Evolutionary conservation across 1,140 invertebrate species (phyloP).

Genomic region (Hyles vespertilio): DNA sequence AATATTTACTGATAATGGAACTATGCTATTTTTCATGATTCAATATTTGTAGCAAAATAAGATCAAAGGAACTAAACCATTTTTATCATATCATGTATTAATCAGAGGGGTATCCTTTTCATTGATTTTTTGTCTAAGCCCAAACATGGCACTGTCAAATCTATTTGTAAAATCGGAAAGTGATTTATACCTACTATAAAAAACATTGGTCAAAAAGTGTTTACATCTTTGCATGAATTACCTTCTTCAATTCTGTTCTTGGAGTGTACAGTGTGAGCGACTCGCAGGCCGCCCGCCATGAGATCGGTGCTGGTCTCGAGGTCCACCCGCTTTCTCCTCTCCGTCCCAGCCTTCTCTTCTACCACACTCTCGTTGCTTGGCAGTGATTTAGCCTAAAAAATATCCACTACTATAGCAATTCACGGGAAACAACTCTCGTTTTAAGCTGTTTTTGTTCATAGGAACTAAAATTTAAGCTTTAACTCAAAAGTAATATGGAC

Average conservation of each 20-base stretch:
- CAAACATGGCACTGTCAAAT: neutral
- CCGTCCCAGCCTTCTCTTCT: slow-evolving; percentile 60
- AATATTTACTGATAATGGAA: too few relatives aligned
- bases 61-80: too few relatives aligned
- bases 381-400: slow-evolving; percentile 55
- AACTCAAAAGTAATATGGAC: too few relatives aligned
- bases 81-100: too few relatives aligned
- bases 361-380: slow-evolving; percentile 65
- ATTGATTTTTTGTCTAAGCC: neutral
- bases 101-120: too few relatives aligned
- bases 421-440: neutral
- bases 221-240: slow-evolving; percentile 8
- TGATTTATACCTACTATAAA: too few relatives aligned
- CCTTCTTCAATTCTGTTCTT: slow-evolving; percentile 86
- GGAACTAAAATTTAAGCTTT: too few relatives aligned
- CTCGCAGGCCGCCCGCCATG: slow-evolving; percentile 83
- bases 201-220: too few relatives aligned
- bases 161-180: too few relatives aligned
- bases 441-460: too few relatives aligned
- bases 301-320: slow-evolving; percentile 87
- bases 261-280: slow-evolving; percentile 86
- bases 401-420: neutral
- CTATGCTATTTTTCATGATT: too few relatives aligned
- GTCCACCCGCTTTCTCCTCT: slow-evolving; percentile 78
- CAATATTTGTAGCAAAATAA: too few relatives aligned